Base-by-base conservation (phyloP, 2,113 vertebrate species). In the Halichoerus grypus region DNA sequence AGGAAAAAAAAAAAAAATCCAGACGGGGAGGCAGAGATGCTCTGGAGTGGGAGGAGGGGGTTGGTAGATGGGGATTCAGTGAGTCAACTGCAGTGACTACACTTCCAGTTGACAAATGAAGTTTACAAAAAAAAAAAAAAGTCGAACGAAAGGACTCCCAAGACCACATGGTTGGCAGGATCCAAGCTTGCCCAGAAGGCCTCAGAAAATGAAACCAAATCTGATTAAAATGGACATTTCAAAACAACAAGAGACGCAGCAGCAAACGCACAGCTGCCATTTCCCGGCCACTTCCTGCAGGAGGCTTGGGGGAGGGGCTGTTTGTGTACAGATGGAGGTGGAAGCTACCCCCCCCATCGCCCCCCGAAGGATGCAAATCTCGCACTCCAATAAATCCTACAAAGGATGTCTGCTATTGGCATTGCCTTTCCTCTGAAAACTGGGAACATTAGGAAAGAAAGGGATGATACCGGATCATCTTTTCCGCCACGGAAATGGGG, bases 241-340 rank as follows among this genome's bases (percentile, higher is more conserved):
- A 98, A 98, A 99, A 98, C 98, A 98, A 98, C 72, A 94, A 97
- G 97, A 97, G 96, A 93, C 94, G 98, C 97, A 94, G 97, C 96
- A 94, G 95, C 95, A 69, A 95, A 95, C 31, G 96, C 97, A 98
- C 98, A 98, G 98, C 98, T 98, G 98, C 98, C 98, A 98, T 98
- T 98, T 98, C 98, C 98, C 97, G 92, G 97, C 98, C 98, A 97
- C 98, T 98, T 99, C 98, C 99, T 98, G 98, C 98, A 96, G 96
- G 98, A 97, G 97, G 84, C 95, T 98, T 97, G 97, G 97, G 98
- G 97, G 97, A 98, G 91, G 97, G 89, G 96, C 82, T 67, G 96
- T 97, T 97, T 97, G 98, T 97, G 97, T 92, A 96, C 97, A 97
- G 97, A 97, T 81, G 96, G 97, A 97, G 94, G 95, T 95, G 89